Conservation (phyloP, 2,113 vertebrate genomes). For the Pheucticus melanocephalus region DNA sequence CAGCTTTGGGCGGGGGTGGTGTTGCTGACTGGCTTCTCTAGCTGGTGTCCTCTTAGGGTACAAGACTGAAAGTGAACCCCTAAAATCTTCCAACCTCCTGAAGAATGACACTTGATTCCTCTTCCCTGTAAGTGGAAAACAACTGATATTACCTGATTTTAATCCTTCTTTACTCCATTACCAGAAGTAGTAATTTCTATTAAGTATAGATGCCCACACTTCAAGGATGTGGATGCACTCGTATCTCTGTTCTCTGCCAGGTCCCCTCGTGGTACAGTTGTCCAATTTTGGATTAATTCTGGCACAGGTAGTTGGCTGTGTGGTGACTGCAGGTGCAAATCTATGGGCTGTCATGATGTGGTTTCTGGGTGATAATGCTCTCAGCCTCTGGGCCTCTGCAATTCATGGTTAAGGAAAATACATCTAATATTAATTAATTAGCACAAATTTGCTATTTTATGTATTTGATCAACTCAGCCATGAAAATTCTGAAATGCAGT, state of each 20-base stretch:
- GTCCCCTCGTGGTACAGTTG: fast-evolving
- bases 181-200: background rate
- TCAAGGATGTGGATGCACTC: background rate
- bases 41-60: background rate
- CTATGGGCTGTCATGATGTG: background rate
- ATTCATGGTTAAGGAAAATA: background rate
- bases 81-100: background rate
- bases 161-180: background rate
- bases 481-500: constrained; percentile 26
- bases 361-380: background rate
- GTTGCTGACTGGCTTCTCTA: background rate
- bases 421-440: constrained; percentile 23
- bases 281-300: background rate
- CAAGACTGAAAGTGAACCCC: background rate
- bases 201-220: background rate
- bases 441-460: background rate
- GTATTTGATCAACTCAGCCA: constrained; percentile 24
- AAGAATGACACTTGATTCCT: background rate
- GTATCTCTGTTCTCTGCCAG: background rate
- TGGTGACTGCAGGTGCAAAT: background rate
- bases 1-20: background rate
- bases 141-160: background rate
- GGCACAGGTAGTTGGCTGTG: background rate
- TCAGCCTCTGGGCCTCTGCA: background rate
- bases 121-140: background rate